Evolutionary conservation across 2,888 invertebrate species (phyloP).

Genomic region (Alitta virens): DNA sequence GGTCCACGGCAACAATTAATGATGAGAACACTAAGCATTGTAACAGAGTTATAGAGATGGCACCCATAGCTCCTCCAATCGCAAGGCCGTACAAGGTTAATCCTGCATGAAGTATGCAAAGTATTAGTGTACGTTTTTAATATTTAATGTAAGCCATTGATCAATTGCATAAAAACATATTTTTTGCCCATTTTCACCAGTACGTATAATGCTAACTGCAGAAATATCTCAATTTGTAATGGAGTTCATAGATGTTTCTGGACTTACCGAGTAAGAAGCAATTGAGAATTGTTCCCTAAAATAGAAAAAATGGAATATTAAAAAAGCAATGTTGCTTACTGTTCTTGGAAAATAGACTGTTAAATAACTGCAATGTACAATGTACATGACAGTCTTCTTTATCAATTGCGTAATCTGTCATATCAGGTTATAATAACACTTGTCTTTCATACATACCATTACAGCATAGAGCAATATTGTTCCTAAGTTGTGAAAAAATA

Average conservation of each 20-base stretch:
- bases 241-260: background rate
- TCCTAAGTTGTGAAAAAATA: conserved; percentile 62
- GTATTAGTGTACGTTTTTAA: too few relatives aligned
- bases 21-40: conserved; percentile 60
- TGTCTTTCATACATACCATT: conserved; percentile 58
- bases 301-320: conserved; percentile 11
- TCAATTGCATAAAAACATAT: too few relatives aligned
- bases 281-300: conserved; percentile 48
- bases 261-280: conserved; percentile 50
- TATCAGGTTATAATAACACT: too few relatives aligned
- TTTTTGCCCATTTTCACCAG: too few relatives aligned
- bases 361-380: too few relatives aligned
- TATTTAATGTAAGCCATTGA: too few relatives aligned
- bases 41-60: conserved; percentile 34
- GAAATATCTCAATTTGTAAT: too few relatives aligned
- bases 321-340: too few relatives aligned
- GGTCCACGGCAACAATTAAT: conserved; percentile 64
- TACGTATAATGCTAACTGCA: too few relatives aligned
- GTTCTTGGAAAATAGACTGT: too few relatives aligned
- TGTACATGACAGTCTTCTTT: too few relatives aligned
- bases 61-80: conserved; percentile 47
- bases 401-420: too few relatives aligned
- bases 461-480: conserved; percentile 62
- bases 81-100: conserved; percentile 44
- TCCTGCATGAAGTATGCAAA: conserved; percentile 23